A percentile compares a stretch with the other conserved stretches of the same genome.
phyloP scores from a whole-genome alignment of 2,888 invertebrate genomes.

The Anagyrus pseudococci region DNA sequence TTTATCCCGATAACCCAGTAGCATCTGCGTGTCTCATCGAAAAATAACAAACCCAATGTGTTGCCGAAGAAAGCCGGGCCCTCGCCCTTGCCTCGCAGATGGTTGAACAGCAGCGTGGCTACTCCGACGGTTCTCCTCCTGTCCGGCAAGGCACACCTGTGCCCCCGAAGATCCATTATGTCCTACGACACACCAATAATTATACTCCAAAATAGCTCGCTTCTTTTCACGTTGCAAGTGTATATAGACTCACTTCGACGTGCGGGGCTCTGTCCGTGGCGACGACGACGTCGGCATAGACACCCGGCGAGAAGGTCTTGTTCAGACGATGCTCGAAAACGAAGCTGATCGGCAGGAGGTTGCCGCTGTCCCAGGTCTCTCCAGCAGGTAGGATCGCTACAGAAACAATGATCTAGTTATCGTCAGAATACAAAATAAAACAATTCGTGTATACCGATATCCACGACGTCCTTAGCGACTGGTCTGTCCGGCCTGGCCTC shows the following conservation, averaged over 20 bases:
- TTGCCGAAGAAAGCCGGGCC: conserved; percentile 54
- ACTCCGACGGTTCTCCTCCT: conserved; percentile 44
- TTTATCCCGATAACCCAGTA: background rate
- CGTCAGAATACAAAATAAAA: background rate
- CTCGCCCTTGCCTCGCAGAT: conserved; percentile 49
- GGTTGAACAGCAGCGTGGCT: conserved; percentile 46
- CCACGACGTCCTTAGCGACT: conserved; percentile 47
- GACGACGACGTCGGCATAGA: conserved; percentile 52
- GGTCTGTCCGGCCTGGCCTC: conserved; percentile 48
- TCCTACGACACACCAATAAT: conserved; percentile 39
- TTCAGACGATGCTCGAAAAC: conserved; percentile 52
- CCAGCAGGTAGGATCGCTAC: conserved; percentile 51
- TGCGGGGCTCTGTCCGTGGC: conserved; percentile 46
- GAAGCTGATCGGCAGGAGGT: conserved; percentile 49
- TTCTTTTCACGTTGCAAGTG: background rate
- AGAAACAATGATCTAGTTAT: conserved; percentile 18
- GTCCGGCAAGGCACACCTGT: conserved; percentile 51
- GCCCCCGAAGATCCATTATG: conserved; percentile 51
- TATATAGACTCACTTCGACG: conserved; percentile 42
- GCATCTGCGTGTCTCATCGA: background rate
- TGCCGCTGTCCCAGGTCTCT: conserved; percentile 48
- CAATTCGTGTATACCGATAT: conserved; percentile 47
- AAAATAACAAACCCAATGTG: conserved; percentile 46
- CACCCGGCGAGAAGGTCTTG: conserved; percentile 43
- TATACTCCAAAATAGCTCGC: background rate